Evolutionary conservation across 2,888 invertebrate species (phyloP), one percentile per base, ranked within the genome.

Genomic region (Trachelus tabidus): DNA sequence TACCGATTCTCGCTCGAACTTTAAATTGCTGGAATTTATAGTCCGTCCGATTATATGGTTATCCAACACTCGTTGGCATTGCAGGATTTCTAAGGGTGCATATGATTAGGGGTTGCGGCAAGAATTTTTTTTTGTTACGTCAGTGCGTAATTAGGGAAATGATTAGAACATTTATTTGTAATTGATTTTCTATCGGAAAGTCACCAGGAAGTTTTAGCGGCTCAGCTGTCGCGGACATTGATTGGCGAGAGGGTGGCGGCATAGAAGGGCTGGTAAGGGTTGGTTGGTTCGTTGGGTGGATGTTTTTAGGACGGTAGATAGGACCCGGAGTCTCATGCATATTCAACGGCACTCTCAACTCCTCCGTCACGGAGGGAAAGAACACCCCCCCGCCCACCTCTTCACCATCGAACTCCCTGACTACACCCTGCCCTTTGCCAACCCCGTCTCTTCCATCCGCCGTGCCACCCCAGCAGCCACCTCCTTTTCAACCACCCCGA

Each of bases 301-400:
- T 91, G 91, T 91, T 91, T 91, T 91, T 91, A 90, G 91, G 91
- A 90, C 87, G 90, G 91, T 88, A 87, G 89, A 89, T 91, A 91
- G 89, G 89, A 87, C 86, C 85, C 87, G 85, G 87, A 88, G 88
- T 83, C 88, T 91, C 91, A 91, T 91, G 91, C 91, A 91, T 91
- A 91, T 91, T 91, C 91, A 91, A 90, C 90, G 88, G 90, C 89
- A 91, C 91, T 91, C 90, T 91, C 90, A 89, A 91, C 91, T 90
- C 91, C 91, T 91, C 91, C 91, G 90, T 90, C 90, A 91, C 90
- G 89, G 90, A 91, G 91, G 91, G 90, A 91, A 91, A 91, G 90
- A 91, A 90, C 90, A 90, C 89, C 89, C 90, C 87, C 87, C 87
- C 75, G 81, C 84, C 80, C 84, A 0, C 83, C 80, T 83, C 82